phyloP scores from a whole-genome alignment of 2,888 invertebrate species.

The Hypomecis punctinalis region DNA sequence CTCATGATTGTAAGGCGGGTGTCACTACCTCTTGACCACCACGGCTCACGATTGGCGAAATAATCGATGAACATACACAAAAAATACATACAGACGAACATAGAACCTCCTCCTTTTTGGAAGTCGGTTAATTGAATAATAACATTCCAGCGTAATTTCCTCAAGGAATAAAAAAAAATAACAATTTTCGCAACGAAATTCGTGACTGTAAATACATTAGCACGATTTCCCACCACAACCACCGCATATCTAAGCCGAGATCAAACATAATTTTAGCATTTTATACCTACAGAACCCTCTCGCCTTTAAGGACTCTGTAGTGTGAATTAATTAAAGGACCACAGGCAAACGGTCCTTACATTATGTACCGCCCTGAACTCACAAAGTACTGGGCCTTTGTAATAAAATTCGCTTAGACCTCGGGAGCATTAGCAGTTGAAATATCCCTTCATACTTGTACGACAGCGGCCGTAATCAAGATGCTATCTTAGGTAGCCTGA shows the following conservation, averaged over 20 bases:
- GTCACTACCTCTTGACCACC: no score
- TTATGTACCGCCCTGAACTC: conserved; percentile 52
- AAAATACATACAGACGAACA: no score
- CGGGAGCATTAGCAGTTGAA: conserved; percentile 38
- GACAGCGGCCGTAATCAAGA: conserved; percentile 6
- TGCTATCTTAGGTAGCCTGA: background rate
- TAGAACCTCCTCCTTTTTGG: no score
- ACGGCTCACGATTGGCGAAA: no score
- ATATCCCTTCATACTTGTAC: conserved; percentile 25
- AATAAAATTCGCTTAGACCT: conserved; percentile 50
- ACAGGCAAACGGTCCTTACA: conserved; percentile 48
- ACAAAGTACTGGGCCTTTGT: conserved; percentile 51
- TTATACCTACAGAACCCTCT: conserved; percentile 34
- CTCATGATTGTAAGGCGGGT: no score
- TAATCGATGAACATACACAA: no score
- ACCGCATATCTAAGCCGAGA: conserved; percentile 20
- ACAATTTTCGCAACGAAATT: background rate
- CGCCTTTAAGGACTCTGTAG: conserved; percentile 30
- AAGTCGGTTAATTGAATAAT: no score
- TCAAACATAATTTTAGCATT: conserved; percentile 35
- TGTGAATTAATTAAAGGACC: conserved; percentile 55
- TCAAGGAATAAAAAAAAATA: no score
- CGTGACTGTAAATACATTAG: background rate
- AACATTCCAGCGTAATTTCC: no score
- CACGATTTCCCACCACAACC: background rate